phyloP scores from a whole-genome alignment of 2,113 vertebrate species.

The Pachyramphus minor region DNA sequence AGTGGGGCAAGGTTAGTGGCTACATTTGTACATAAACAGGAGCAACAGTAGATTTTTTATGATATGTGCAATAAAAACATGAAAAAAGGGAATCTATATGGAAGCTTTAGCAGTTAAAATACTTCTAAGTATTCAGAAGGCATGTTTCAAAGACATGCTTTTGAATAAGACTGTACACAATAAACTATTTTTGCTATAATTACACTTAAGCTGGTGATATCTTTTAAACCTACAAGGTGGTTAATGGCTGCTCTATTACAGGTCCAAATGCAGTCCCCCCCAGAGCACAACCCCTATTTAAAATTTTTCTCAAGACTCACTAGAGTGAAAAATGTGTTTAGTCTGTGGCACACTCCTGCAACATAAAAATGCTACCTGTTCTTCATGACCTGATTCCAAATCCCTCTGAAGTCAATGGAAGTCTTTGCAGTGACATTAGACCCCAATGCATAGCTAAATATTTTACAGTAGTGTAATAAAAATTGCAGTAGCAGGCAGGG shows the following conservation, averaged over 20 bases:
- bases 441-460: neutral
- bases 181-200: neutral
- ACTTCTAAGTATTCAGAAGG: neutral
- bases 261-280: neutral
- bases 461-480: neutral
- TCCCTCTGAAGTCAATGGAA: neutral
- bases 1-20: constrained; percentile 43
- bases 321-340: neutral
- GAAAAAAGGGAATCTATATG: neutral
- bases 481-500: neutral
- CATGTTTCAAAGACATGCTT: neutral
- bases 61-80: constrained; percentile 1
- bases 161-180: neutral
- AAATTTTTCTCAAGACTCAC: neutral
- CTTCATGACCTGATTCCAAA: neutral
- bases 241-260: neutral
- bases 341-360: neutral
- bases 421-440: neutral
- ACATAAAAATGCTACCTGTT: neutral
- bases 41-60: constrained; percentile 36
- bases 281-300: neutral
- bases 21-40: constrained; percentile 33
- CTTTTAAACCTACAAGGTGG: neutral
- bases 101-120: neutral
- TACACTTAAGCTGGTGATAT: neutral